Evolutionary conservation across 2,797 vertebrate species (phyloP).

Genomic region (Halcyon smyrnensis): DNA sequence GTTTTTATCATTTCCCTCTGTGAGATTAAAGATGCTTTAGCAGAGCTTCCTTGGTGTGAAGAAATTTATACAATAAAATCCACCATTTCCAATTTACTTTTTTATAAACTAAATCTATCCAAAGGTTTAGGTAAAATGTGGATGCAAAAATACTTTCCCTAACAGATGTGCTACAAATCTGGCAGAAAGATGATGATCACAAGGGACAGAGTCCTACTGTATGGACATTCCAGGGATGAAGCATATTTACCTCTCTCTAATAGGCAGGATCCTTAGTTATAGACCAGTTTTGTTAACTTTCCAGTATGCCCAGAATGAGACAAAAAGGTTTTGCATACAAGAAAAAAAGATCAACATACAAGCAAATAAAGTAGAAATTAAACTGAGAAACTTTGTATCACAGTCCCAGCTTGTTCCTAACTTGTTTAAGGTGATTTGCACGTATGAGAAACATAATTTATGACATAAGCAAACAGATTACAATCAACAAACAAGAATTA

Average conservation of each 20-base stretch:
- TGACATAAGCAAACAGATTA: not conserved
- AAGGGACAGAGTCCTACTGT: not conserved
- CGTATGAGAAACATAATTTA: not conserved
- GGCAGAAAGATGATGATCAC: not conserved
- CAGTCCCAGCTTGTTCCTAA: not conserved
- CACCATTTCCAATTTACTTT: not conserved
- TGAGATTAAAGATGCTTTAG: not conserved
- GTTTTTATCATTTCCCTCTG: not conserved
- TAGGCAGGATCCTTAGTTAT: not conserved
- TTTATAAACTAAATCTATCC: not conserved
- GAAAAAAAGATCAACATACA: not conserved
- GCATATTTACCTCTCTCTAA: not conserved
- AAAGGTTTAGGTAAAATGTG: not conserved
- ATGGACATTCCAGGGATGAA: not conserved
- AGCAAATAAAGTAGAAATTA: not conserved
- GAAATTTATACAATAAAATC: not conserved
- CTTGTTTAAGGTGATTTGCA: not conserved
- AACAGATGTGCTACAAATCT: not conserved
- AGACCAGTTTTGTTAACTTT: not conserved
- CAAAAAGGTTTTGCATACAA: not conserved
- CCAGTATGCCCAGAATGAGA: not conserved
- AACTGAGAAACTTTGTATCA: not conserved
- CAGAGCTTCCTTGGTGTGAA: not conserved
- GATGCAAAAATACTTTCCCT: not conserved
- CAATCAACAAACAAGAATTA: not conserved